Base-by-base conservation (phyloP, 2,888 invertebrate species). In the Apodemia mormo region DNA sequence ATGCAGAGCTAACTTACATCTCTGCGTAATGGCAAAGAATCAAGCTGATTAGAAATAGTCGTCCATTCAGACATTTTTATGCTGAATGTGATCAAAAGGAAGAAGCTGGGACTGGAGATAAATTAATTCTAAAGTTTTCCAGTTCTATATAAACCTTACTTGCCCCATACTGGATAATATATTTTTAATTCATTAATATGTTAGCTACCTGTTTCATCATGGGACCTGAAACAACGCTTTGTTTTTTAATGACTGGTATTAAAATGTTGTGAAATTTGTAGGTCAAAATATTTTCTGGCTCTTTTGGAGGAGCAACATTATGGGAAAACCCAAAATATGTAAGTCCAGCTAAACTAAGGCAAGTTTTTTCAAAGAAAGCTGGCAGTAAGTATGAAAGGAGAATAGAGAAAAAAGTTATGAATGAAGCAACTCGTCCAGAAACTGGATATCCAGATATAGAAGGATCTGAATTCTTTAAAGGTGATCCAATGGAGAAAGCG, bases 261-360 rank as follows among this genome's bases (percentile, higher is more conserved):
- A 43, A 43, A 45, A 45, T 12, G 45, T 14, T 45, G 12, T 45
- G 45, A 12, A 45, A 45, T 45, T 45, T 45, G 12, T 93, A 97
- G 86, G 97, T 99, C 0, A 97, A 98, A 92, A 96, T 99, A 82
- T 99, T 99, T 93, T 96, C 96, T 70, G 97, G 97, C 6, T 99
- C 99, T 81, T 99, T 99, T 92, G 96, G 97, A 72, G 99, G 99
- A 5, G 94, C 95, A 72, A 96, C 98, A 33, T 89, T 99, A 69
- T 99, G 99, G 97, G 97, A 98, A 83, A 99, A 99, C 94, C 95
- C 97, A 1, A 92, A 96, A 78, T 99, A 98, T 88, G 94, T 98
- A 0, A 97, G 98, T 74, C 99, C 99, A 22, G 96, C 98, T 67
- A 96, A 96, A 94, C 95, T 96, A 79, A 95, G 98, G 33, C 96